Conservation (phyloP, 1,140 invertebrate species). For the Lucilia cuprina region DNA sequence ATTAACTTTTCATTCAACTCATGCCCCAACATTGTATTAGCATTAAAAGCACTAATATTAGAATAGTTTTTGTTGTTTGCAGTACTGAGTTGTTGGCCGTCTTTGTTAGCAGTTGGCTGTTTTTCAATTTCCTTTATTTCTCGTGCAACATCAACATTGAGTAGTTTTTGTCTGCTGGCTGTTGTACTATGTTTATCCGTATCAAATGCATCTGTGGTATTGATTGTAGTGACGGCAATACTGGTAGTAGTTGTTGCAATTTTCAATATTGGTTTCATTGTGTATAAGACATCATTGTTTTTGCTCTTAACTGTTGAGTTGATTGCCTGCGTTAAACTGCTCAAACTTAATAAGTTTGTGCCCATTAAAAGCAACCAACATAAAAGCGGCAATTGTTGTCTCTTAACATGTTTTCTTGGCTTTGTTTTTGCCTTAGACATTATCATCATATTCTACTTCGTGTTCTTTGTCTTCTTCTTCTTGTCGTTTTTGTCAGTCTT, state of each 20-base stretch:
- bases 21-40: background rate
- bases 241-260: background rate
- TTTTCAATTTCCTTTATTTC: background rate
- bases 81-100: background rate
- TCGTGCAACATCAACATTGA: background rate
- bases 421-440: background rate
- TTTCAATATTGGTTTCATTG: background rate
- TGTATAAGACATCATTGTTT: background rate
- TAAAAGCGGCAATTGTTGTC: constrained; percentile 23
- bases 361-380: constrained; percentile 15
- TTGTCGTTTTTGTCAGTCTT: no score
- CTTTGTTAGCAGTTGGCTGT: background rate
- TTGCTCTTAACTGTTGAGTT: constrained; percentile 25
- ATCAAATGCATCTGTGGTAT: constrained; percentile 1
- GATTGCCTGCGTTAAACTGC: constrained; percentile 13
- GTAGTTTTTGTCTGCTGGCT: background rate
- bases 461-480: no score
- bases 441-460: background rate
- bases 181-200: background rate
- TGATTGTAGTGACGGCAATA: background rate
- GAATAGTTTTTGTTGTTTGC: no score
- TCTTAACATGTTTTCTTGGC: constrained; percentile 5
- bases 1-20: background rate
- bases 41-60: background rate
- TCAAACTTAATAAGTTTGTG: constrained; percentile 20